Evolutionary conservation across 2,888 invertebrate species (phyloP).

Genomic region (Subacronicta megacephala): DNA sequence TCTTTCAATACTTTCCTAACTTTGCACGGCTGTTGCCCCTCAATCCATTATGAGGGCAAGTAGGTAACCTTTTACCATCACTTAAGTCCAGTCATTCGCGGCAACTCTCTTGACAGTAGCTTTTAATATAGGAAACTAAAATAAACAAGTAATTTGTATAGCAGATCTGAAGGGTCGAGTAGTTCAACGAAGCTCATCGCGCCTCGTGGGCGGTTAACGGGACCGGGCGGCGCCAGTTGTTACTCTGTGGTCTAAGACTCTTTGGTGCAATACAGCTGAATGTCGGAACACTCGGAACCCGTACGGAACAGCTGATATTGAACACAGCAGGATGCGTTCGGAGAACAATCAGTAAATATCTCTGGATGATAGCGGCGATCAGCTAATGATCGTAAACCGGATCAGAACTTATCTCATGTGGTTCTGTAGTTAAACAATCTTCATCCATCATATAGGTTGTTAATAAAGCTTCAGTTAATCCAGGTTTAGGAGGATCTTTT

Average conservation of each 20-base stretch:
- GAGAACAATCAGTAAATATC: constrained; percentile 46
- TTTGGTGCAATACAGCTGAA: constrained; percentile 63
- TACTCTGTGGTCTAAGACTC: constrained; percentile 46
- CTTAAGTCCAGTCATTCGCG: constrained; percentile 26
- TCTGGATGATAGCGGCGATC: constrained; percentile 29
- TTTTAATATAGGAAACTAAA: constrained; percentile 54
- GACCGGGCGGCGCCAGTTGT: constrained; percentile 63
- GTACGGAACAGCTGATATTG: constrained; percentile 42
- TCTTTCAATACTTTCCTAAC: not conserved
- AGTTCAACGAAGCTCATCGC: constrained; percentile 62
- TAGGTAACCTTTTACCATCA: not conserved
- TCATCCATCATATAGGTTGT: constrained; percentile 21
- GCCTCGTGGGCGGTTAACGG: constrained; percentile 81
- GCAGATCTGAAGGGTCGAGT: constrained; percentile 64
- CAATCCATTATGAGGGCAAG: constrained; percentile 1
- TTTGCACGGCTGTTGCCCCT: not conserved
- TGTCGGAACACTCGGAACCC: constrained; percentile 34
- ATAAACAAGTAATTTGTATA: constrained; percentile 62
- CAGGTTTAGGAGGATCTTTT: constrained; percentile 7
- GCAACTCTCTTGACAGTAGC: constrained; percentile 38
- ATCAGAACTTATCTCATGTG: constrained; percentile 23
- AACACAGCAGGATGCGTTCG: constrained; percentile 50
- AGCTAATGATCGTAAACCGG: constrained; percentile 43
- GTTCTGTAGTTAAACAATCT: constrained; percentile 23
- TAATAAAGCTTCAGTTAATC: constrained; percentile 13